Base-by-base conservation (phyloP, 2,797 vertebrate genomes). In the Myotis myotis region DNA sequence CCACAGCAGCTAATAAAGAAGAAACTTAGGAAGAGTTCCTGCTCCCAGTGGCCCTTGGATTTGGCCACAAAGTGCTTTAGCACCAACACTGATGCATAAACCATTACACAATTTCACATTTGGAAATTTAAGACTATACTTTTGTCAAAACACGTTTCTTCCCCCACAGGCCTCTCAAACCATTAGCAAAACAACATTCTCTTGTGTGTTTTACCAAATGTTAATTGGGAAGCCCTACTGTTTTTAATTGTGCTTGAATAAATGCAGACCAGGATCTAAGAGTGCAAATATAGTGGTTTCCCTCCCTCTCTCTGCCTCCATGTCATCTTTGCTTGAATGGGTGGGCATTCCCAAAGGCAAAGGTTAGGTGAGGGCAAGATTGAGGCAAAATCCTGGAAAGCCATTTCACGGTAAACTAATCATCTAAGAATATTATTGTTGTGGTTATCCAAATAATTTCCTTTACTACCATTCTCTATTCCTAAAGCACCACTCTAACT, bases 151-250 rank as follows among this genome's bases (percentile, higher is more conserved):
- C 75, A 92, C 10, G 5, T 62, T 84, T 94, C 71, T 78, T 88
- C 70, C 71, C 74, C 22, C n/a, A 95, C 36, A 87, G 89, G 22
- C 47, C 93, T 96, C 87, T 92, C 95, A 88, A 95, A 96, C 79
- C 89, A 92, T 92, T 90, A 95, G 60, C 90, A 95, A 96, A 96
- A 91, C 55, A 94, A 87, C 83, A 94, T 36, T 91, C 82, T 91
- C 95, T 96, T 86, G 70, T 94, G 86, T 94, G 93, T 88, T 93
- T 96, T 96, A 95, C 82, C 79, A 97, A 97, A 96, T 96, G 96
- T 96, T 97, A 97, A 97, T 95, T 89, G 85, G 76, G 94, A 97
- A 96, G 87, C 92, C 93, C 94, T 92, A 94, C 93, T 96, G 93
- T 89, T 96, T 96, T 96, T 93, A 96, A 97, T 92, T 96, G 87